Base-by-base conservation (phyloP, 35 echinoderm and acorn worm species). In the Chiridota heheva region DNA sequence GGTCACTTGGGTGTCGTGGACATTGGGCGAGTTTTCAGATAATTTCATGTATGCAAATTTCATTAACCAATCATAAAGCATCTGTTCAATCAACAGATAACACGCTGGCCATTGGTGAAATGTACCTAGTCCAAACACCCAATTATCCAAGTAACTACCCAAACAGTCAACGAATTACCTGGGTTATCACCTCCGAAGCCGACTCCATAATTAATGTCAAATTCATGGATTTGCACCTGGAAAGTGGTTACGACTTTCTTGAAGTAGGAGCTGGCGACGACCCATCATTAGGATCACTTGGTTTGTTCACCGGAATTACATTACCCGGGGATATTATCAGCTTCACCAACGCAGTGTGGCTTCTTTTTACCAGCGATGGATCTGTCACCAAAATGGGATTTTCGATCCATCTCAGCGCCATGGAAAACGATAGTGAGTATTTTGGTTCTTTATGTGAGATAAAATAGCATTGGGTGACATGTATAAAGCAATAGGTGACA, bases 171-270 rank as follows among this genome's bases (percentile, higher is more conserved):
- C 30, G 38, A 13, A 59, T 77, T 1, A 15, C 39, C 13, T 77
- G 47, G 25, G 33, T 57, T n/a, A 20, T 58, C 18, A 13, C 17
- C 13, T 28, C 45, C 2, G 73, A 32, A 34, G 25, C 7, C 18
- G 30, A 15, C 16, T 53, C 48, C 10, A 17, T 32, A 12, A 1
- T 77, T 16, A 48, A 55, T 38, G 18, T 77, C 16, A 45, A 77
- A 28, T 77, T 77, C 28, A 31, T 30, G 2, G 73, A 34, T 5
- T 77, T 77, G 30, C 16, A 77, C 43, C 31, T 77, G 0, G 73
- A 77, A 40, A 77, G 47, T 2, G 73, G 73, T 25, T 77, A 77
- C 73, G 73, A 77, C 46, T 77, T 33, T 35, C 47, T 77, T 0
- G 18, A 17, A 15, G 46, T 77, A 30, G 73, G 73, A 38, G 43